Conservation (phyloP, 2,113 vertebrate species). For the Gambusia holbrooki region DNA sequence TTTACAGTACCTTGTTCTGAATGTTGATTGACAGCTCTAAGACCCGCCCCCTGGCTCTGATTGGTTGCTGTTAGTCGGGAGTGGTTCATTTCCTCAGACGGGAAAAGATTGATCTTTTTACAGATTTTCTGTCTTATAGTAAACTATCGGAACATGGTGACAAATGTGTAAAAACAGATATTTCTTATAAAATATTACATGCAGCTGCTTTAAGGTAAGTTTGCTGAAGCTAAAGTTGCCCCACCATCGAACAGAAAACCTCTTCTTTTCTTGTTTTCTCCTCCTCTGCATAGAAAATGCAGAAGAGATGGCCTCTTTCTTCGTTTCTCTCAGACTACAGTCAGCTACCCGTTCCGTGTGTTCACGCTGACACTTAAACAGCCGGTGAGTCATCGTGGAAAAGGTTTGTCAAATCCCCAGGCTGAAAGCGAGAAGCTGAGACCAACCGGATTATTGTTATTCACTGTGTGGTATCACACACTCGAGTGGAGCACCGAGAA, state of each 20-base stretch:
- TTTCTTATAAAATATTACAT: no score
- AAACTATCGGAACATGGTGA: no score
- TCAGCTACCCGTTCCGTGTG: conserved; percentile 17
- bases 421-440: conserved; percentile 58
- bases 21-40: no score
- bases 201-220: conserved; percentile 11
- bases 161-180: no score
- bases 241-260: conserved; percentile 61
- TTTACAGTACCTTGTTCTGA: no score
- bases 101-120: no score
- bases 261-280: conserved; percentile 20
- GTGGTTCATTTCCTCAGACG: no score
- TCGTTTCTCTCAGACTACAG: conserved; percentile 16
- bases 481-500: conserved; percentile 5
- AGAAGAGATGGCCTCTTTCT: conserved; percentile 27
- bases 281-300: conserved; percentile 15
- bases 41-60: no score
- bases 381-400: conserved; percentile 71
- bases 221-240: conserved; percentile 50
- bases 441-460: conserved; percentile 49
- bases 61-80: no score
- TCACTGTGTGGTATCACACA: conserved; percentile 6
- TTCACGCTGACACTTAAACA: conserved; percentile 19
- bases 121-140: no score
- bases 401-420: conserved; percentile 62